phyloP scores from a whole-genome alignment of 1,140 invertebrate species.

The Sesamia nonagrioides region DNA sequence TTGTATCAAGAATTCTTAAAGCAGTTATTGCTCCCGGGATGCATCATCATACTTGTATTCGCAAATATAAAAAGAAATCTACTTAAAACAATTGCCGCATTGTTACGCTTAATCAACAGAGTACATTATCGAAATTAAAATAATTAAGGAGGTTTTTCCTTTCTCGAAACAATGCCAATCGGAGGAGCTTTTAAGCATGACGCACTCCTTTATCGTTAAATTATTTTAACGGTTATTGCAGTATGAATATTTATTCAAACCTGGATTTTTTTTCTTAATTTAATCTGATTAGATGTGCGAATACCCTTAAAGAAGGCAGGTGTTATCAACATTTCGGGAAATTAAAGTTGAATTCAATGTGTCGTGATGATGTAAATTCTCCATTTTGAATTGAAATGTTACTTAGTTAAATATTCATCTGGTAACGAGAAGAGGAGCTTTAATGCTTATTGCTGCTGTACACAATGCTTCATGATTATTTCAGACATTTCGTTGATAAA shows the following conservation, averaged over 20 bases:
- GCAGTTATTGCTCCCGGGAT: constrained; percentile 8
- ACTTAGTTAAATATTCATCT: constrained; percentile 25
- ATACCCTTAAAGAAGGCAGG: constrained; percentile 18
- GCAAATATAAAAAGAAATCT: constrained; percentile 27
- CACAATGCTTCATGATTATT: constrained; percentile 29
- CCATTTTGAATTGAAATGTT: constrained; percentile 14
- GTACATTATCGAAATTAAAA: constrained; percentile 38
- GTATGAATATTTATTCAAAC: constrained; percentile 39
- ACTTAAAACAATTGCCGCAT: constrained; percentile 39
- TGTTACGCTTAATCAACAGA: constrained; percentile 30
- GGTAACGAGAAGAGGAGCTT: constrained; percentile 10
- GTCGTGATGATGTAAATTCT: constrained; percentile 34
- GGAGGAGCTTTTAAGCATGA: constrained; percentile 24
- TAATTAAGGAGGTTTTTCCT: constrained; percentile 42
- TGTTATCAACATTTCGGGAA: constrained; percentile 39
- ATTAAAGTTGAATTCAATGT: constrained; percentile 42
- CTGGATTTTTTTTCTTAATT: constrained; percentile 25
- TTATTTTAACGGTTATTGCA: constrained; percentile 44
- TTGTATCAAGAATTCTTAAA: background rate
- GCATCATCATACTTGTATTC: constrained; percentile 12
- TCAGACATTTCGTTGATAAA: background rate
- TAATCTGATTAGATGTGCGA: constrained; percentile 39
- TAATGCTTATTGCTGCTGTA: constrained; percentile 17
- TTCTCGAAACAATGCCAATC: constrained; percentile 35
- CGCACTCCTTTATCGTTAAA: constrained; percentile 42